Conservation (phyloP, 2,113 vertebrate genomes). For the Enhydra lutris region DNA sequence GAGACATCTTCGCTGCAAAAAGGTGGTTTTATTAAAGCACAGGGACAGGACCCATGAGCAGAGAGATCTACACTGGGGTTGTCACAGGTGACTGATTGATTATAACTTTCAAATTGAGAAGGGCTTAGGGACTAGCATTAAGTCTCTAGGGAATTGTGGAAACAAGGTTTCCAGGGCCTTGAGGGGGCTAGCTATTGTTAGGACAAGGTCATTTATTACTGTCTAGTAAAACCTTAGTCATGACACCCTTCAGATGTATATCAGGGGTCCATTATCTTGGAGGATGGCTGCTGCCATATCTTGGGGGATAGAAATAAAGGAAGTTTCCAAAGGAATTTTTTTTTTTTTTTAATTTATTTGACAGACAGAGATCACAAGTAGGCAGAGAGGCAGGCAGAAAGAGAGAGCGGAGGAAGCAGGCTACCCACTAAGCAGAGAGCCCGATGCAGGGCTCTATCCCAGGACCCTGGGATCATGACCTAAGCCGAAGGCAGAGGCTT, state of each 20-base stretch:
- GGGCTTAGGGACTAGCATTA: neutral
- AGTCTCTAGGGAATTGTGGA: neutral
- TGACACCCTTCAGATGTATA: neutral
- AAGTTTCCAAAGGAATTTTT: neutral
- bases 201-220: neutral
- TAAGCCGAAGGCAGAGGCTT: too few relatives aligned
- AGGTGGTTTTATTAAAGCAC: neutral
- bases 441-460: too few relatives aligned
- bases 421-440: too few relatives aligned
- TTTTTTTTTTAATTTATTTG: too few relatives aligned
- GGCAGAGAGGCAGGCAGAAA: too few relatives aligned
- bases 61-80: neutral
- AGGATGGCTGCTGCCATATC: neutral
- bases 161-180: neutral
- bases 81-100: neutral
- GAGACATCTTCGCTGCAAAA: neutral
- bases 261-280: neutral
- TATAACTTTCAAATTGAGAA: neutral
- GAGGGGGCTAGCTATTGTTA: neutral
- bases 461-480: too few relatives aligned
- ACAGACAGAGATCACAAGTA: too few relatives aligned
- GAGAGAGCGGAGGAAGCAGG: too few relatives aligned
- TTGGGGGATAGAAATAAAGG: neutral
- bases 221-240: neutral
- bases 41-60: neutral